Evolutionary conservation across 2,888 invertebrate species (phyloP), one percentile per base, ranked within the genome.

Genomic region (Agonopterix arenella): DNA sequence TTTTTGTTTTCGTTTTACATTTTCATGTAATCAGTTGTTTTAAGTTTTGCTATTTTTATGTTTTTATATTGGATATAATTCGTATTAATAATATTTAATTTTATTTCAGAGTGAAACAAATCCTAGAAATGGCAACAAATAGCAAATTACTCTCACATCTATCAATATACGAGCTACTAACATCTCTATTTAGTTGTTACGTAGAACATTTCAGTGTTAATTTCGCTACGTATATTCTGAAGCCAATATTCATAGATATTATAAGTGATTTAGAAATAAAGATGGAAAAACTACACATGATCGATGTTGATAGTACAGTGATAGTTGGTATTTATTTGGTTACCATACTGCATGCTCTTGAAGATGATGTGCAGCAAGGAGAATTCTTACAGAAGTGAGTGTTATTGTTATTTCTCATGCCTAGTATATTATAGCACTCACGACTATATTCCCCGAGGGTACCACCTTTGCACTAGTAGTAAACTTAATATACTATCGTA

Each of bases 181-280:
- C 84, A 62, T 73, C 75, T 7, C 56, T 86, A 54, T 79, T 88
- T 47, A 77, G 67, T 56, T 73, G 69, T 64, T 86, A 86, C 47
- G 92, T 93, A 59, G 84, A 91, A 16, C 91, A 93, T 49, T 94
- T 95, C 69, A 94, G 94, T 7, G 82, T 84, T 53, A 86, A 90
- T 42, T 93, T 95, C 69, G 91, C 92, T 0, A 74, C 73, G 49
- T 76, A 78, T 16, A 86, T 91, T 70, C 71, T 94, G 46, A 90
- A 90, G 61, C 90, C 91, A 11, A 73, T 91, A 47, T 92, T 94
- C 61, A 76, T 81, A 48, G 82, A 90, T 11, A 90, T 91, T 42
- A 88, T 94, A 51, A 76, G 83, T 46, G 90, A 89, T 56, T 73
- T 94, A 52, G 93, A 93, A 68, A 89, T 90, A 57, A 90, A 91